Conservation (phyloP, 1,140 invertebrate genomes). For the Pachyrhynchus sulphureomaculatus region DNA sequence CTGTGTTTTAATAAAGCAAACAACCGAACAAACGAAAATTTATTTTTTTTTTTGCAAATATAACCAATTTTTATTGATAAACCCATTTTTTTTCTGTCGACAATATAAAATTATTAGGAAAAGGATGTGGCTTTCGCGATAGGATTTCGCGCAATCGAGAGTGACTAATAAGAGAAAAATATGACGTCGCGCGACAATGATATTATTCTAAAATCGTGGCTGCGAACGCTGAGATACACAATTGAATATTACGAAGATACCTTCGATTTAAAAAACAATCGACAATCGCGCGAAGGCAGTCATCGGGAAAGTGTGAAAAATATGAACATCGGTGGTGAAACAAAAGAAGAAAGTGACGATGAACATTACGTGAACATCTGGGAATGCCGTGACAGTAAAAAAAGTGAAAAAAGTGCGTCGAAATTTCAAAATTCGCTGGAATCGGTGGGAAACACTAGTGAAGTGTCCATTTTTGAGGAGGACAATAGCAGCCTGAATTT, state of each 20-base stretch:
- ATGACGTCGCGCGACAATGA: conserved; percentile 22
- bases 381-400: conserved; percentile 8
- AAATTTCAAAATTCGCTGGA: conserved; percentile 12
- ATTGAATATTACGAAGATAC: conserved; percentile 33
- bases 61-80: no score
- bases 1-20: no score
- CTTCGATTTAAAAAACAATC: conserved; percentile 15
- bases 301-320: conserved; percentile 13
- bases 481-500: not conserved
- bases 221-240: conserved; percentile 24
- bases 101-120: not conserved
- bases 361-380: conserved; percentile 24
- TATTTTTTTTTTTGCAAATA: no score
- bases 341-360: conserved; percentile 18
- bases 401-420: not conserved
- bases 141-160: not conserved
- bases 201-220: conserved; percentile 32
- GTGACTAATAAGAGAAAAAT: conserved; percentile 28
- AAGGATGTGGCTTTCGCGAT: conserved; percentile 8
- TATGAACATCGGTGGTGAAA: conserved; percentile 15
- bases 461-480: conserved; percentile 4
- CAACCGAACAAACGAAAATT: no score
- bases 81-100: not conserved
- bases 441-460: conserved; percentile 19
- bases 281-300: not conserved